Evolutionary conservation across 2,888 invertebrate genomes (phyloP), one percentile per base, ranked within the genome.

Genomic region (Papilio protenor): DNA sequence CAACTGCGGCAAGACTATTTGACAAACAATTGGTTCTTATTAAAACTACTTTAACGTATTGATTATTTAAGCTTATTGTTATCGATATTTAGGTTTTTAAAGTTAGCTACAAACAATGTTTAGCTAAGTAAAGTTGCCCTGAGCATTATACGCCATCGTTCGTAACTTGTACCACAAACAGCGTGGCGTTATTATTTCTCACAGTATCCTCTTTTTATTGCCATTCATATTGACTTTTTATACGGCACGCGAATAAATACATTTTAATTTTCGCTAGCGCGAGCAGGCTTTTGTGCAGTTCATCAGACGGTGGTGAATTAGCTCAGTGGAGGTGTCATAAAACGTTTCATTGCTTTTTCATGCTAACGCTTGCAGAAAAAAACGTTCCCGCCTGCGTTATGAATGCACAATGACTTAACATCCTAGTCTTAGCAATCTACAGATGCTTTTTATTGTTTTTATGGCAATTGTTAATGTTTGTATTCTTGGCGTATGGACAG

Each of bases 171-270:
- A 76, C 78, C 76, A 59, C 49, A 73, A 49, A 69, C n/a, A 21
- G 21, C 49, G 52, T n/a, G 49, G 69, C 78, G 66, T 78, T 78
- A 79, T 76, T 92, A 92, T 92, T 92, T 92, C 91, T 90, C 90
- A 85, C 91, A 85, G 89, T 90, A 91, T 91, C 90, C 92, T 88
- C 91, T 88, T 92, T 92, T 92, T 92, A 92, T 92, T 92, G 93
- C 94, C 92, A 89, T 90, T 90, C 92, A 94, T 94, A 94, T 94
- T 94, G 94, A 92, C 94, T 94, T 94, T 94, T 94, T 94, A 93
- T 94, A 90, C 93, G 88, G 89, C 88, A 85, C 87, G 86, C 86
- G 94, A 94, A 94, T 94, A 94, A 94, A 94, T 94, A 94, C 94
- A 94, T 94, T 94, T 93, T 94, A 94, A 94, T 94, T 94, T 92